These are phyloP conservation scores for Leptobrachium ailaonicum DNA, from an alignment of 2,113 vertebrate genomes.

Conservation along the genomic window DNA sequence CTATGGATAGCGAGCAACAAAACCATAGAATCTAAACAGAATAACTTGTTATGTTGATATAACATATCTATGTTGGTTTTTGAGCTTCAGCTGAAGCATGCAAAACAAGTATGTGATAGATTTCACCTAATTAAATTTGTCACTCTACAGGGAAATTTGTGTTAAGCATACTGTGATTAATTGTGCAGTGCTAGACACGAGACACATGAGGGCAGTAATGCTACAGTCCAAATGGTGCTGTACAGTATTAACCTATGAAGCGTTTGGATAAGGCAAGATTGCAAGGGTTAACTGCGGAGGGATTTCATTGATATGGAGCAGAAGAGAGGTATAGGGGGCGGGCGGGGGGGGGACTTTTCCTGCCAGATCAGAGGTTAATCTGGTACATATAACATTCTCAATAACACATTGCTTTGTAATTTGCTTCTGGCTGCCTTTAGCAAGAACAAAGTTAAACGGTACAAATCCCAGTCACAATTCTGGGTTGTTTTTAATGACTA, in stretches of 20 bases:
- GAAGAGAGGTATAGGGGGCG: neutral
- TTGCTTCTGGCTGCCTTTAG: too few relatives aligned
- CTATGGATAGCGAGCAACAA: too few relatives aligned
- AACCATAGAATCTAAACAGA: too few relatives aligned
- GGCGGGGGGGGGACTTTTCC: neutral
- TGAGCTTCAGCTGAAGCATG: too few relatives aligned
- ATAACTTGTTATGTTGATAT: too few relatives aligned
- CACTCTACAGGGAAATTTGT: neutral
- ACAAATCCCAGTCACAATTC: too few relatives aligned
- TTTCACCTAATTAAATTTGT: too few relatives aligned
- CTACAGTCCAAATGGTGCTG: slow-evolving; percentile 32
- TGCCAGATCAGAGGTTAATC: neutral
- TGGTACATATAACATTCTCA: neutral
- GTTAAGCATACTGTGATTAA: neutral
- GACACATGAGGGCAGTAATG: slow-evolving; percentile 44
- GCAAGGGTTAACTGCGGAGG: neutral
- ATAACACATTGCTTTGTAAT: too few relatives aligned
- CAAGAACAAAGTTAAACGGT: too few relatives aligned
- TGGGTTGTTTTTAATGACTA: too few relatives aligned
- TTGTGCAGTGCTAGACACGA: slow-evolving; percentile 1
- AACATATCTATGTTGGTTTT: too few relatives aligned
- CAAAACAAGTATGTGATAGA: too few relatives aligned
- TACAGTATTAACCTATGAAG: slow-evolving; percentile 14
- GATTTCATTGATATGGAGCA: neutral
- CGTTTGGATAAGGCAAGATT: neutral